Evolutionary conservation across 2,113 vertebrate genomes (phyloP).

Genomic region (Sphaerodactylus townsendi): DNA sequence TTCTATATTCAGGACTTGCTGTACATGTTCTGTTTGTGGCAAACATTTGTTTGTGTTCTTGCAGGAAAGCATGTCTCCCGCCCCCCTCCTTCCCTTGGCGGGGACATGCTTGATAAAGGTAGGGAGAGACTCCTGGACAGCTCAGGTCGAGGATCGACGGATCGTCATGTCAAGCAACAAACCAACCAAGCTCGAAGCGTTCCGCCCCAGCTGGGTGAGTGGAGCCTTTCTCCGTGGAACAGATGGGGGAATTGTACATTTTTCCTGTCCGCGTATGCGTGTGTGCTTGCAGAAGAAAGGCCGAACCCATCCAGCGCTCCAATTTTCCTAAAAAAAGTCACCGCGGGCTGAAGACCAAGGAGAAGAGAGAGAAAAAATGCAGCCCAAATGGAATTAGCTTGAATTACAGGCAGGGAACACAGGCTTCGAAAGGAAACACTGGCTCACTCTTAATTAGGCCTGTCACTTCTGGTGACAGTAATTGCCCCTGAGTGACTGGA

Average conservation of each 20-base stretch:
- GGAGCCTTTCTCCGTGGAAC: conserved; percentile 42
- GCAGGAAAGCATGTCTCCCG: too few relatives aligned
- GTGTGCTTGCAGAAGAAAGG: conserved; percentile 41
- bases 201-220: conserved; percentile 54
- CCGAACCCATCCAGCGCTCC: conserved; percentile 52
- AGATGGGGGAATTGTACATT: conserved; percentile 38
- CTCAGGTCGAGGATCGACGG: conserved; percentile 16
- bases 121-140: background rate
- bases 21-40: too few relatives aligned
- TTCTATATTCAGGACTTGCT: too few relatives aligned
- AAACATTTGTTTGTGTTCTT: background rate
- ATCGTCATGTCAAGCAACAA: background rate
- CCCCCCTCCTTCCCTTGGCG: background rate
- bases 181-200: conserved; percentile 56
- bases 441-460: conserved; percentile 57
- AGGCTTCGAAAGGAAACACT: conserved; percentile 60
- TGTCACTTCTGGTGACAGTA: conserved; percentile 58
- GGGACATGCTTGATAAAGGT: background rate
- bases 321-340: conserved; percentile 62
- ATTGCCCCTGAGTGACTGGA: background rate
- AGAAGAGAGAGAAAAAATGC: conserved; percentile 45
- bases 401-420: conserved; percentile 49
- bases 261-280: conserved; percentile 52
- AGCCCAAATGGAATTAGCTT: conserved; percentile 56
- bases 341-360: conserved; percentile 59